These are phyloP conservation scores for Myanophis thanlyinensis DNA, from an alignment of 2,113 vertebrate species.

Conservation along the genomic window DNA sequence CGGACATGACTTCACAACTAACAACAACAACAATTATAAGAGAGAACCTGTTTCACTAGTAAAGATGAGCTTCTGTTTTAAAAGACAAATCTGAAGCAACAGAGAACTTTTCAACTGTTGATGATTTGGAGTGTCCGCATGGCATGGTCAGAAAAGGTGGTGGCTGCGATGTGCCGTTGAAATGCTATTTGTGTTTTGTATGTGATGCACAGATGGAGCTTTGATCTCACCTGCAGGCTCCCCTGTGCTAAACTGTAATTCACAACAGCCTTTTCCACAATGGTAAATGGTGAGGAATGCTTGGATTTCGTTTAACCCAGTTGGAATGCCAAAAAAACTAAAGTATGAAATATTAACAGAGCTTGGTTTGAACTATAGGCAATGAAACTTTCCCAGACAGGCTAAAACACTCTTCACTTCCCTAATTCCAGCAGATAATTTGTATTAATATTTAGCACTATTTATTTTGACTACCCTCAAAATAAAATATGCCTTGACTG, in stretches of 20 bases:
- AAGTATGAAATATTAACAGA: not conserved
- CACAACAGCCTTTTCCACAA: not conserved
- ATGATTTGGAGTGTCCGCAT: not conserved
- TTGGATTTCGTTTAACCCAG: not conserved
- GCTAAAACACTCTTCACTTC: not conserved
- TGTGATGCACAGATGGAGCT: not conserved
- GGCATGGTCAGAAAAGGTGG: too few relatives aligned
- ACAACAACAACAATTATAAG: too few relatives aligned
- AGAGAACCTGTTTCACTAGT: not conserved
- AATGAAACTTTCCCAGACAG: not conserved
- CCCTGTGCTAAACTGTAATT: not conserved
- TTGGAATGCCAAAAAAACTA: not conserved
- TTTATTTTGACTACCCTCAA: not conserved
- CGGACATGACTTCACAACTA: too few relatives aligned
- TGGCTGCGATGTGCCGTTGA: not conserved
- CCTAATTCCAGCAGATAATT: not conserved
- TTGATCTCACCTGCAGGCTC: not conserved
- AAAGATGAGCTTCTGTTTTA: not conserved
- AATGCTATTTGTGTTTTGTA: not conserved
- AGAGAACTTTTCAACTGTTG: not conserved
- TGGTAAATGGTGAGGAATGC: not conserved
- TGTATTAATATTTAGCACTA: not conserved
- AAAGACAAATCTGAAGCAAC: not conserved
- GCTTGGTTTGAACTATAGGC: not conserved
- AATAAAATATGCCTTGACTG: not conserved